These are phyloP conservation scores for Nothobranchius furzeri DNA, from an alignment of 2,113 vertebrate genomes.

Conservation along the genomic window DNA sequence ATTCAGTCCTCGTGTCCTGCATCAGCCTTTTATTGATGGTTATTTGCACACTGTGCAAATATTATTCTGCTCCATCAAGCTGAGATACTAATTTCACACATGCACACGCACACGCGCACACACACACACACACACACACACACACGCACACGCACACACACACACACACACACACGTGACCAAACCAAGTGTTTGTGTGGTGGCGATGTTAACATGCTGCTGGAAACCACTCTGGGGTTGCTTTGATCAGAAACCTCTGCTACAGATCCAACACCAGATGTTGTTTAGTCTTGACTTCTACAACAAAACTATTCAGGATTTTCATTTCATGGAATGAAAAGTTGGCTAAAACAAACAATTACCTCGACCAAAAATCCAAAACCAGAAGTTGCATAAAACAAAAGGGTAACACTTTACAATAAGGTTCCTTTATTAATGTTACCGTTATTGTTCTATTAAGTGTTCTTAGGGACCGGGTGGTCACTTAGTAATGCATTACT, in stretches of 20 bases:
- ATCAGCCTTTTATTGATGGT: neutral
- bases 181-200: neutral
- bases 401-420: neutral
- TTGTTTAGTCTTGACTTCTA: neutral
- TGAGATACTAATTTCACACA: neutral
- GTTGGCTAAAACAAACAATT: no score
- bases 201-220: neutral
- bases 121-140: no score
- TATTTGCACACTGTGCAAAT: neutral
- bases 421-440: no score
- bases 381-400: conserved; percentile 1
- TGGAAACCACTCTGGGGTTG: neutral
- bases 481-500: no score
- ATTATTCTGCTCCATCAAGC: neutral
- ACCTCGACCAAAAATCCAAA: neutral
- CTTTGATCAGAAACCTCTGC: neutral
- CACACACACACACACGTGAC: neutral
- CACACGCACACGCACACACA: no score
- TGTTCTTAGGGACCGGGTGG: no score
- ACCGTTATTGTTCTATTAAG: no score
- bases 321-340: no score
- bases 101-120: no score
- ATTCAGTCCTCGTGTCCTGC: neutral
- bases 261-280: neutral
- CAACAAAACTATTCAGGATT: neutral